Evolutionary conservation across 2,113 vertebrate species (phyloP), one percentile per base, ranked within the genome.

Genomic region (Thinocorus orbignyianus): DNA sequence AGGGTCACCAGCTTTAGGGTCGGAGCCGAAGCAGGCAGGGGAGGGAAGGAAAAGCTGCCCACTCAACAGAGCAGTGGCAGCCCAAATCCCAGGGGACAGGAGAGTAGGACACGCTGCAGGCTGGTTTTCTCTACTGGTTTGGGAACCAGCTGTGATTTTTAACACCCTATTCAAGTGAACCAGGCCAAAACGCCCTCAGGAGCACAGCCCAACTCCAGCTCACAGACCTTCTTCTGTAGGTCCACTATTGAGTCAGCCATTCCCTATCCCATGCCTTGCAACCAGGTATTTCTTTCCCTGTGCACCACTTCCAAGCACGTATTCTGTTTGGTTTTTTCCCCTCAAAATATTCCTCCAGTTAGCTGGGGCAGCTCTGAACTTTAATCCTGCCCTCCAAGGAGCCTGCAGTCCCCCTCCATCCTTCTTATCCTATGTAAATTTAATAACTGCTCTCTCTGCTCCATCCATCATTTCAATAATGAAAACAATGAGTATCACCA

Each of bases 401-500:
- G 51, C 20, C 57, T 68, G 60, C 69, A 92, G 58, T 13, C 28
- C 39, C 60, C 23, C 46, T 72, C 58, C 61, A 60, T 3, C 24
- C 30, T 79, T 71, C 57, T 79, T 64, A 79, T 30, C 48, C 81
- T 71, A 72, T 44, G 66, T 65, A 87, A 92, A 89, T 85, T 81
- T 81, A 95, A 35, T 78, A 81, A 91, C 61, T 72, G 35, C 60
- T 62, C 51, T 93, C 62, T 77, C 76, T 73, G 80, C 48, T 89
- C 35, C 65, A 87, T 87, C 77, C 25, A n/a, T 87, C 81, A 89
- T 84, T 94, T 79, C 83, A 92, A 17, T 92, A 92, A 91, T 93
- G 69, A 89, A 92, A 95, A 95, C 81, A 87, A 52, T 81, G 57
- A 95, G 52, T 84, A 89, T 74, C 81, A 93, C 65, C 81, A 76